Conservation (phyloP, 1,140 invertebrate genomes). For the Eulimnadia texana region DNA sequence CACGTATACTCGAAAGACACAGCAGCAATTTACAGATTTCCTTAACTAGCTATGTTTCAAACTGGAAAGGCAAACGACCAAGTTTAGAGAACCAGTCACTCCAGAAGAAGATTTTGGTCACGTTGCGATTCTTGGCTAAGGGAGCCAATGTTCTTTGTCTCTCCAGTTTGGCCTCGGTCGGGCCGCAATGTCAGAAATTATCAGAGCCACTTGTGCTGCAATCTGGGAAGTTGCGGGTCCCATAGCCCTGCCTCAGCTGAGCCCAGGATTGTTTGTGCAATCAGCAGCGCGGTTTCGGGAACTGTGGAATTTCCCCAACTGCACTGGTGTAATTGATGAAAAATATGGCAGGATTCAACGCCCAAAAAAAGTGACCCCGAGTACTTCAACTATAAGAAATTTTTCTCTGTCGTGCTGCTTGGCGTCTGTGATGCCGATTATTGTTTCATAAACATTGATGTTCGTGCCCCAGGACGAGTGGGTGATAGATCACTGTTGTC, state of each 20-base stretch:
- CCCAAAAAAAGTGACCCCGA: constrained; percentile 29
- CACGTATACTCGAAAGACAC: neutral
- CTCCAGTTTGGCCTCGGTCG: neutral
- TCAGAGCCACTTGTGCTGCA: neutral
- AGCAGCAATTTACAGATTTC: neutral
- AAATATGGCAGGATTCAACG: constrained; percentile 34
- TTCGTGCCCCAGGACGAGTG: constrained; percentile 30
- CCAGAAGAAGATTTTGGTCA: neutral
- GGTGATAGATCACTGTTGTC: constrained; percentile 22
- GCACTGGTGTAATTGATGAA: constrained; percentile 33
- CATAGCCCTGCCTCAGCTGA: neutral
- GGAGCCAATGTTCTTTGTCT: neutral
- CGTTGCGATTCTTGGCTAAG: neutral
- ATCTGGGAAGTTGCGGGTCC: neutral
- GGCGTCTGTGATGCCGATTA: constrained; percentile 33
- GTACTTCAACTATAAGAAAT: constrained; percentile 37
- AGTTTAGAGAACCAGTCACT: neutral
- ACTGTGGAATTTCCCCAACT: constrained; percentile 27
- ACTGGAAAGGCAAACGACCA: neutral
- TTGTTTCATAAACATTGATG: constrained; percentile 31
- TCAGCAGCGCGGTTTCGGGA: neutral
- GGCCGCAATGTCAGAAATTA: neutral
- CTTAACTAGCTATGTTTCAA: neutral
- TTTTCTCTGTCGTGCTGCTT: constrained; percentile 34
- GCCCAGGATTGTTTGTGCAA: neutral